Percentiles rank a stretch among this genome's conserved stretches.
phyloP scores from a whole-genome alignment of 2,888 invertebrate genomes.

The Neoaliturus tenellus region DNA sequence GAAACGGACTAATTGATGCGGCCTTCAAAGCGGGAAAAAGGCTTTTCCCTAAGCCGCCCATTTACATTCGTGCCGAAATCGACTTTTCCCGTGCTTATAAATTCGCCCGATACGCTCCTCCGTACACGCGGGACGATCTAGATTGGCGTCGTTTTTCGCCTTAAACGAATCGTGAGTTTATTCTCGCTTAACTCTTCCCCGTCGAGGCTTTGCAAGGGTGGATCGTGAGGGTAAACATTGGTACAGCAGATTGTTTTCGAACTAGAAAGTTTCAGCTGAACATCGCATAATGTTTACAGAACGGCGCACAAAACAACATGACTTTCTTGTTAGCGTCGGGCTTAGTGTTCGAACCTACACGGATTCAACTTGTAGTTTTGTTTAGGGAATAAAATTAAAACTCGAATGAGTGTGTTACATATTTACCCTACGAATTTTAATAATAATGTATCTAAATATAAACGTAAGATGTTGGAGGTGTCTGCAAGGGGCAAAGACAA shows the following conservation, averaged over 20 bases:
- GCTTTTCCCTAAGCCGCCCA: background rate
- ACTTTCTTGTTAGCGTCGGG: background rate
- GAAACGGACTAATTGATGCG: background rate
- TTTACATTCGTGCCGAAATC: conserved; percentile 3
- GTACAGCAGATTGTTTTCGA: conserved; percentile 4
- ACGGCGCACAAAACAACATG: background rate
- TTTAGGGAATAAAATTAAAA: too few relatives aligned
- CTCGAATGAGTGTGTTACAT: too few relatives aligned
- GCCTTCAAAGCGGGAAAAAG: background rate
- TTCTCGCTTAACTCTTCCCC: background rate
- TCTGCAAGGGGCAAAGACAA: too few relatives aligned
- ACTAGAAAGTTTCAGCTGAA: background rate
- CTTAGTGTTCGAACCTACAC: background rate
- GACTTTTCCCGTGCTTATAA: background rate
- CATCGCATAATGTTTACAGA: background rate
- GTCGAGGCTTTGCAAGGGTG: background rate
- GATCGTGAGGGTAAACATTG: background rate
- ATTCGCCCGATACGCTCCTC: background rate
- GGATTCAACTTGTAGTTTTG: too few relatives aligned
- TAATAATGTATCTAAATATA: too few relatives aligned
- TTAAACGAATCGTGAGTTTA: background rate
- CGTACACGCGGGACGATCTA: background rate
- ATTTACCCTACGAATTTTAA: too few relatives aligned
- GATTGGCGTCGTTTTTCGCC: background rate
- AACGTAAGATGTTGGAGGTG: too few relatives aligned